A percentile compares a stretch with the other conserved stretches of the same genome.
phyloP scores from a whole-genome alignment of 2,797 vertebrate genomes.

The Agapornis canus region DNA sequence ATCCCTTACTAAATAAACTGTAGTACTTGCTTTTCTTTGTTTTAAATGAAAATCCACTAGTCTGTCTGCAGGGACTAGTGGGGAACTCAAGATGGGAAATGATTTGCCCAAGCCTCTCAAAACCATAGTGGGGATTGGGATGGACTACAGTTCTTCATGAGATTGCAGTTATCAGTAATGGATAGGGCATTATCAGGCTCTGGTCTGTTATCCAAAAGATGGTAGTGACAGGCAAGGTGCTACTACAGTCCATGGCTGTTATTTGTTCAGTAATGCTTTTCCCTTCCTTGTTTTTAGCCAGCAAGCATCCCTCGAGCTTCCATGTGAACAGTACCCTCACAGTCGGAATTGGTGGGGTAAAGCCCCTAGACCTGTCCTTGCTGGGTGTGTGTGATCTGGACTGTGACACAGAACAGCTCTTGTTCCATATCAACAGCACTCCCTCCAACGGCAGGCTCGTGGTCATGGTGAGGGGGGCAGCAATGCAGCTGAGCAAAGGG shows the following conservation, averaged over 20 bases:
- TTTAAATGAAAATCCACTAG: neutral
- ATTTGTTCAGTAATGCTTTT: neutral
- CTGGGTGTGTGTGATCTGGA: constrained; percentile 75
- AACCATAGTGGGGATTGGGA: neutral
- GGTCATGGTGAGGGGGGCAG: constrained; percentile 45
- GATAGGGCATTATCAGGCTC: neutral
- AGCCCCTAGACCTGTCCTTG: constrained; percentile 74
- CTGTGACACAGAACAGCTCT: constrained; percentile 60
- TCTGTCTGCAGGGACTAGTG: neutral
- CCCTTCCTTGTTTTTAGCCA: constrained; percentile 69
- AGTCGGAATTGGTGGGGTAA: constrained; percentile 81
- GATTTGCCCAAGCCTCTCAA: neutral
- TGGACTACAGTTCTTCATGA: neutral
- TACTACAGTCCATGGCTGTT: fast-evolving
- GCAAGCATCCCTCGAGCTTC: constrained; percentile 72
- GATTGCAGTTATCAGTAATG: neutral
- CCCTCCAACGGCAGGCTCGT: constrained; percentile 85
- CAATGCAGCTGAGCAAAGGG: constrained; percentile 73
- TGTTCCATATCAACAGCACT: constrained; percentile 77
- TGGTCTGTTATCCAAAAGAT: neutral
- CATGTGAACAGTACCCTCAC: constrained; percentile 79
- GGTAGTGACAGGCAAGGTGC: neutral
- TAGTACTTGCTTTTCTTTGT: neutral
- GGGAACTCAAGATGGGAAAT: neutral
- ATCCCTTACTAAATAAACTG: neutral